Percentiles rank a stretch among this genome's conserved stretches.
Evolutionary conservation across 2,888 invertebrate genomes (phyloP).

Genomic region (Netelia fuscicornis): DNA sequence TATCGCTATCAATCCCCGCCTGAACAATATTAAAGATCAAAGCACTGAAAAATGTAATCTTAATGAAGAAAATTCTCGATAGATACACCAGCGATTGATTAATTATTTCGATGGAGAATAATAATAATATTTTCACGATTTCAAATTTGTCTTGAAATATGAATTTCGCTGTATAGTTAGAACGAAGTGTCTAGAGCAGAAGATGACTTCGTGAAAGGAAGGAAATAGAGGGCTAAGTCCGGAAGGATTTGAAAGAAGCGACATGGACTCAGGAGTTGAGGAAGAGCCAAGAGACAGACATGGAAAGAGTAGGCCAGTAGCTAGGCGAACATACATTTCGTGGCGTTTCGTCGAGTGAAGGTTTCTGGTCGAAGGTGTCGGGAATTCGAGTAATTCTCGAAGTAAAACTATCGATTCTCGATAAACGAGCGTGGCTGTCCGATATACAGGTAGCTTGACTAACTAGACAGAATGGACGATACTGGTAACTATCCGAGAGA

Average conservation of each 20-base stretch:
- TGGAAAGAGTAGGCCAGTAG: slow-evolving; percentile 2
- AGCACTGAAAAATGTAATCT: slow-evolving; percentile 21
- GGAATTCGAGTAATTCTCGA: slow-evolving; percentile 54
- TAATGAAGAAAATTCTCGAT: no score
- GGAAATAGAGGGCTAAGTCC: slow-evolving; percentile 28
- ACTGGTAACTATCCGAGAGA: slow-evolving; percentile 38
- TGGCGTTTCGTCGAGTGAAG: slow-evolving; percentile 38
- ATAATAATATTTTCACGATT: no score
- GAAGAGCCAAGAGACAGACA: not conserved
- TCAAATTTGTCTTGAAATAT: no score
- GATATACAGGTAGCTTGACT: not conserved
- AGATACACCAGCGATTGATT: no score
- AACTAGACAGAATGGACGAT: slow-evolving; percentile 33
- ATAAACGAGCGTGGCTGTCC: slow-evolving; percentile 42
- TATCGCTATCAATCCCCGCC: not conserved
- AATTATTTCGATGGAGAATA: no score
- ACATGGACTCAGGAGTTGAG: not conserved
- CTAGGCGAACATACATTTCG: slow-evolving; percentile 44
- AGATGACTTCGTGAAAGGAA: slow-evolving; percentile 13
- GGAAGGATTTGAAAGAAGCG: slow-evolving; percentile 7
- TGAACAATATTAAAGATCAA: slow-evolving; percentile 29
- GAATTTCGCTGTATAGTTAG: no score
- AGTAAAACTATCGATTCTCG: slow-evolving; percentile 60
- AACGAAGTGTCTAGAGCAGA: not conserved
- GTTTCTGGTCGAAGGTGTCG: slow-evolving; percentile 31